Base-by-base conservation (phyloP, 2,113 vertebrate genomes). In the Equus przewalskii region DNA sequence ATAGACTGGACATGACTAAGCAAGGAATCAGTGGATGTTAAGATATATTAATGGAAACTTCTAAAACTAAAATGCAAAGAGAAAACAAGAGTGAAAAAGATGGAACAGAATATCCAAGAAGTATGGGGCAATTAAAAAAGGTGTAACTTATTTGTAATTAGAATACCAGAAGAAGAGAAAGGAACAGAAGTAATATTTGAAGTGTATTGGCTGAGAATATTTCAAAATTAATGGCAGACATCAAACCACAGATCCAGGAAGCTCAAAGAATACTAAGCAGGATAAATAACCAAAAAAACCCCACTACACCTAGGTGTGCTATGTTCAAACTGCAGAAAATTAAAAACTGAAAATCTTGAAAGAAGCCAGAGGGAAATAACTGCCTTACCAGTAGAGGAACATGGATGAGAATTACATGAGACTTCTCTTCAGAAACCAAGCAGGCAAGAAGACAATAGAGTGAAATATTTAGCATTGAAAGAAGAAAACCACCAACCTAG, bases 181-280 rank as follows among this genome's bases (percentile, higher is more conserved):
- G 41, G 51, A 82, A 83, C 41, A 78, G 56, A 87, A 87, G 81
- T 82, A 89, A 72, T 79, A 49, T 28, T 67, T 97, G 36, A 94
- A 70, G 49, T 84, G 54, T 87, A 78, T 21, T 60, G 44, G 10
- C 89, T 54, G 28, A 89, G n/a, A 94, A 14, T 54, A 92, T 94
- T 80, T 36, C 44, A 90, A 56, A 94, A 76, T 91, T 79, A 87
- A 54, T 91, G 15, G 65, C 56, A 89, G 19, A 60, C 13, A 60
- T 22, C 56, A 89, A 69, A 75, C 56, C 70, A 89, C 21, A 92
- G 58, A 94, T 86, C 2, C 14, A 84, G 73, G 73, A 93, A 91
- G 54, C 28, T 78, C 51, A 78, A 26, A 83, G 26, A 72, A 89
- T 58, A 91, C 46, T 24, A 82, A 78, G 10, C 26, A 60, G 36